Conservation (phyloP, 2,113 vertebrate genomes). For the human region DNA sequence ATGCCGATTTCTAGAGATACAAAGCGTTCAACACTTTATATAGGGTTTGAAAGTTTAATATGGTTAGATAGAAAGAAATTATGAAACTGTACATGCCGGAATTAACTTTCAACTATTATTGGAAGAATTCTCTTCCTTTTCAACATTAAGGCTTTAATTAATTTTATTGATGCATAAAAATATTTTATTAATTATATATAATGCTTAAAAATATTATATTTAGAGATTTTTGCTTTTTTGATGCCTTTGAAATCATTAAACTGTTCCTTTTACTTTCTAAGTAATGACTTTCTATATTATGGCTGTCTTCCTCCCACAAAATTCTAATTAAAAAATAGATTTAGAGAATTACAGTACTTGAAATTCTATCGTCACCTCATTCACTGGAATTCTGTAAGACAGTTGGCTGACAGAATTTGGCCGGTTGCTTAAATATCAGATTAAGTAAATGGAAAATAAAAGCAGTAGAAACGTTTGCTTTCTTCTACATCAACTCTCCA, state of each 20-base stretch:
- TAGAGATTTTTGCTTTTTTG: constrained; percentile 21
- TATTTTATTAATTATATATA: constrained; percentile 20
- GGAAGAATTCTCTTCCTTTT: not conserved
- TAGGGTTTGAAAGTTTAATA: not conserved
- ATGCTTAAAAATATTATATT: constrained; percentile 35
- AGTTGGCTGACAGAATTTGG: constrained; percentile 7
- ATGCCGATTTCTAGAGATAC: not conserved
- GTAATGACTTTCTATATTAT: constrained; percentile 42
- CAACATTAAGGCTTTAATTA: constrained; percentile 35
- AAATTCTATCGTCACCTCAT: not conserved
- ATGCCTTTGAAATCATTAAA: constrained; percentile 26
- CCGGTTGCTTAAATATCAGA: not conserved
- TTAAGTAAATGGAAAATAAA: constrained; percentile 48
- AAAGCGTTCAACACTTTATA: not conserved
- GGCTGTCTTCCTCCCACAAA: not conserved
- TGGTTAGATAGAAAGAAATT: not conserved
- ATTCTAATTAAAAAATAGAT: constrained; percentile 49
- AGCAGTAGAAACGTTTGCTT: not conserved
- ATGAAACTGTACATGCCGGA: not conserved
- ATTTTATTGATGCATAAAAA: constrained; percentile 48
- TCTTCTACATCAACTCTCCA: not conserved
- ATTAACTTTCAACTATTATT: not conserved
- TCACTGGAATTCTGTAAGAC: not conserved
- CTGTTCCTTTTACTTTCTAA: not conserved
- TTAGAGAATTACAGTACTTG: not conserved